Evolutionary conservation across 2,888 invertebrate genomes (phyloP).

Genomic region (Rutpela maculata): DNA sequence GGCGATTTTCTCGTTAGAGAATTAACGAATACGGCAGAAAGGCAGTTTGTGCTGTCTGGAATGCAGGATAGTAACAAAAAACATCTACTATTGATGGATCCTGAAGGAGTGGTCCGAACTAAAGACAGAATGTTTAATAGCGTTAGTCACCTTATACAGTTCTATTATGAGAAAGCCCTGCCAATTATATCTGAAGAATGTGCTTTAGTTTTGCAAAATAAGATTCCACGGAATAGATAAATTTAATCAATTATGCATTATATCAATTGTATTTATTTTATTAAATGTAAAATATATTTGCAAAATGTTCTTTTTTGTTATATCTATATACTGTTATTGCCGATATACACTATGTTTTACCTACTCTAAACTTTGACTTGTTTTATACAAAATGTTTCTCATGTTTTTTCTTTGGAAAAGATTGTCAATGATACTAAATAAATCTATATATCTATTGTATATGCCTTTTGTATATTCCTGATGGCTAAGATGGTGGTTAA

Average conservation of each 20-base stretch:
- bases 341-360: too few relatives aligned
- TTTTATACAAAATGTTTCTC: too few relatives aligned
- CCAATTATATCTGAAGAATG: conserved; percentile 98
- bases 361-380: too few relatives aligned
- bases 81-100: conserved; percentile 96
- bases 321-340: too few relatives aligned
- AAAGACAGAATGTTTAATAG: conserved; percentile 97
- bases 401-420: too few relatives aligned
- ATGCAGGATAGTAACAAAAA: conserved; percentile 90
- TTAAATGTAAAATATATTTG: too few relatives aligned
- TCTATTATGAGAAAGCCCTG: conserved; percentile 94
- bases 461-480: conserved; percentile 5
- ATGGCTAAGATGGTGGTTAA: conserved; percentile 32
- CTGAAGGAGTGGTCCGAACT: conserved; percentile 96
- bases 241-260: neutral
- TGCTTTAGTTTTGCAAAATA: conserved; percentile 90
- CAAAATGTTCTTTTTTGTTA: too few relatives aligned
- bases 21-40: conserved; percentile 90
- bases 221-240: conserved; percentile 76
- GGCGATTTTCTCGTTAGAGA: conserved; percentile 98
- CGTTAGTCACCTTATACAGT: conserved; percentile 96
- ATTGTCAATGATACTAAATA: too few relatives aligned
- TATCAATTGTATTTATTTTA: neutral
- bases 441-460: too few relatives aligned
- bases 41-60: conserved; percentile 96